Evolutionary conservation across 2,888 invertebrate species (phyloP).

Genomic region (Agriopis marginaria): DNA sequence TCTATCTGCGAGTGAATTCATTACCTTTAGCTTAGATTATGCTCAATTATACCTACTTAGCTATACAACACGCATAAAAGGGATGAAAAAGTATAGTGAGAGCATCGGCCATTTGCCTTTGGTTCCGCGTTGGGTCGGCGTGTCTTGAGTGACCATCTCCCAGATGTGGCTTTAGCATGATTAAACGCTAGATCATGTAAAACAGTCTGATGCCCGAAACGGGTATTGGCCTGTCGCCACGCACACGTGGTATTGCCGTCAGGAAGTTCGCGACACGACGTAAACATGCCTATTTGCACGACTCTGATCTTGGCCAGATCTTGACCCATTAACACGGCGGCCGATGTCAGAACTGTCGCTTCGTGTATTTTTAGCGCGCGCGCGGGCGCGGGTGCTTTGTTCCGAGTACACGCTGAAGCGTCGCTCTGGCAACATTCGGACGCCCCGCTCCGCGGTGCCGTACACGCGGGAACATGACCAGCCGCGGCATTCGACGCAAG

Average conservation of each 20-base stretch:
- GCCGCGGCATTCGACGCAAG: slow-evolving; percentile 94
- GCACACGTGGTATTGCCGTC: slow-evolving; percentile 61
- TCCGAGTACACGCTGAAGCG: slow-evolving; percentile 62
- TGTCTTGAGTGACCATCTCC: slow-evolving; percentile 15
- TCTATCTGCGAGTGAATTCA: not conserved
- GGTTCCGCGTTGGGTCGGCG: too few relatives aligned
- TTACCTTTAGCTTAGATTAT: not conserved
- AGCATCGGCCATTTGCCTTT: too few relatives aligned
- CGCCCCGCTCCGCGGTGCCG: slow-evolving; percentile 47
- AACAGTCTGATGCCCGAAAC: slow-evolving; percentile 38
- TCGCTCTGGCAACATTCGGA: slow-evolving; percentile 60
- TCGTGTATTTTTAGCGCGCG: slow-evolving; percentile 77
- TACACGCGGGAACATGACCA: slow-evolving; percentile 85
- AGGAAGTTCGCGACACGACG: slow-evolving; percentile 74
- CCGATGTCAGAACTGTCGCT: slow-evolving; percentile 82
- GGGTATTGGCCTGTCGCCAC: slow-evolving; percentile 62
- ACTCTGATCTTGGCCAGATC: slow-evolving; percentile 85
- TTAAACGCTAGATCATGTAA: slow-evolving; percentile 32
- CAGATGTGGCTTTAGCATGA: not conserved
- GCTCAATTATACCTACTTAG: too few relatives aligned
- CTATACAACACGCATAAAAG: too few relatives aligned
- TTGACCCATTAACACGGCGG: slow-evolving; percentile 84
- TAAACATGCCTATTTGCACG: slow-evolving; percentile 79
- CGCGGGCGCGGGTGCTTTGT: slow-evolving; percentile 69
- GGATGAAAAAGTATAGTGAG: too few relatives aligned